These are phyloP conservation scores for Antrozous pallidus DNA, from an alignment of 2,797 vertebrate species.

Conservation along the genomic window DNA sequence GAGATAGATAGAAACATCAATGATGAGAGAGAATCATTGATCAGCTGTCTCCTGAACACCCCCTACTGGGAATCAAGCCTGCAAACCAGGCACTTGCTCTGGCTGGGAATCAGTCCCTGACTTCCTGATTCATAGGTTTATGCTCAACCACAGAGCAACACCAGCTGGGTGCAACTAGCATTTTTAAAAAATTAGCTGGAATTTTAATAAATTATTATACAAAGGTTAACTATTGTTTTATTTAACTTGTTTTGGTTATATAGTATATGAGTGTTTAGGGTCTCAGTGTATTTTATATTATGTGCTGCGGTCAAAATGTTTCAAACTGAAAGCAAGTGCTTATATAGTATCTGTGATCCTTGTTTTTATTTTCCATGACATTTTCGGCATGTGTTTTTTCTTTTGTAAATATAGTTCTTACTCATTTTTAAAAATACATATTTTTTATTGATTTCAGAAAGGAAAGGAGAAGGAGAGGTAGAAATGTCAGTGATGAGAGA, in stretches of 20 bases:
- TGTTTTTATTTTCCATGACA: not conserved
- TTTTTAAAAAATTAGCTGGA: conserved; percentile 35
- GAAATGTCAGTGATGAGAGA: too few species aligned
- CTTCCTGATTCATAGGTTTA: too few species aligned
- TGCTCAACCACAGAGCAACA: too few species aligned
- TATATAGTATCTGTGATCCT: not conserved
- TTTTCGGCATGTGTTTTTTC: not conserved
- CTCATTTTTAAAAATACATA: not conserved
- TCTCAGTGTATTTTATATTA: not conserved
- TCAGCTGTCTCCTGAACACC: too few species aligned
- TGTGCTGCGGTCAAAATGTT: not conserved
- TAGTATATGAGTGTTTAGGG: not conserved
- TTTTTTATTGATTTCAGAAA: too few species aligned
- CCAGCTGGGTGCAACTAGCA: not conserved
- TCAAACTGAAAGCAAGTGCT: not conserved
- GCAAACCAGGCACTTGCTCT: too few species aligned
- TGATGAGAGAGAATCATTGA: too few species aligned
- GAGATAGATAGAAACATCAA: too few species aligned
- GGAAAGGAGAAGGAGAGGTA: too few species aligned
- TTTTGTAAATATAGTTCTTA: not conserved
- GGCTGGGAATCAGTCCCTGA: too few species aligned
- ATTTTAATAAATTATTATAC: not conserved
- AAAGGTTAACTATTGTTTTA: not conserved
- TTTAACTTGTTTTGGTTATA: not conserved
- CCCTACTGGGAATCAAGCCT: too few species aligned